phyloP scores from a whole-genome alignment of 2,797 vertebrate species.

The Gorsachius magnificus region DNA sequence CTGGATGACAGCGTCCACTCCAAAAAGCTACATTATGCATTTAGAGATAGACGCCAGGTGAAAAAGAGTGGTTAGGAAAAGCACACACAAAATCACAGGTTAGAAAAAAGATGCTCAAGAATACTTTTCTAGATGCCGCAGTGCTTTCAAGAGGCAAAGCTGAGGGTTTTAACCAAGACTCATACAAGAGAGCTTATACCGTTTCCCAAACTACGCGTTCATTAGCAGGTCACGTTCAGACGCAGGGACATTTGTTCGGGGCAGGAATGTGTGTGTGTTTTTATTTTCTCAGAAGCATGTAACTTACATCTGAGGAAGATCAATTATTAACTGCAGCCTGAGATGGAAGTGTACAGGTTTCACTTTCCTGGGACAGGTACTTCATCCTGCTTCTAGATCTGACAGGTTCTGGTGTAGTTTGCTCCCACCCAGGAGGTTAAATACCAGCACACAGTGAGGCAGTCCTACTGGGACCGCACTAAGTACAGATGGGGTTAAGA shows the following conservation, averaged over 20 bases:
- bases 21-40: background rate
- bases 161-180: background rate
- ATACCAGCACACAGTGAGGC: background rate
- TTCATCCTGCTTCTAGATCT: background rate
- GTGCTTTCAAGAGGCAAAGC: background rate
- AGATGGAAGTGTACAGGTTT: background rate
- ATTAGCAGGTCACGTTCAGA: background rate
- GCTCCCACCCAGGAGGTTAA: background rate
- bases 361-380: background rate
- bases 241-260: background rate
- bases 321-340: constrained; percentile 43
- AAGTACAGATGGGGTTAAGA: background rate
- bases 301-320: background rate
- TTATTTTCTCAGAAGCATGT: constrained; percentile 3
- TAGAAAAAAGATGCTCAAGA: background rate
- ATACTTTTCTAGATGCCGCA: background rate
- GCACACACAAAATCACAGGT: background rate
- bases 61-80: background rate
- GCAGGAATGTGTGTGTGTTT: background rate
- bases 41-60: background rate
- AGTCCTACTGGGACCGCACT: rapidly evolving
- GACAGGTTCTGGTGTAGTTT: background rate
- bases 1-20: background rate
- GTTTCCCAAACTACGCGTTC: background rate
- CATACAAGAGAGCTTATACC: background rate